phyloP scores from a whole-genome alignment of 1,140 invertebrate genomes.

The Microplitis demolitor region DNA sequence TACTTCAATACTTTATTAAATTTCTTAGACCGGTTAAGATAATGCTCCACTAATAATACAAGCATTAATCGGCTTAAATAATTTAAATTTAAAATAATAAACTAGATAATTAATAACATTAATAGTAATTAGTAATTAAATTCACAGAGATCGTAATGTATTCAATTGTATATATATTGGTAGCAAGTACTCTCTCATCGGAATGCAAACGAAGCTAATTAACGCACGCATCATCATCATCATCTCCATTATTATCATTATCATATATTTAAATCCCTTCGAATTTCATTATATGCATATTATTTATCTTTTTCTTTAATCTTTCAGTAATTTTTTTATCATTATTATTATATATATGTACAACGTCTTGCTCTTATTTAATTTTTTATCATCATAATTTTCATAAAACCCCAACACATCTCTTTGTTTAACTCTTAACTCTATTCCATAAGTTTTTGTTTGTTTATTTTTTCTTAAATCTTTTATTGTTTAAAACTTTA shows the following conservation, averaged over 20 bases:
- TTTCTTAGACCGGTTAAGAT: constrained; percentile 14
- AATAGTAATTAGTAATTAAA: background rate
- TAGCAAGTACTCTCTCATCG: constrained; percentile 38
- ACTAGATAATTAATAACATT: constrained; percentile 13
- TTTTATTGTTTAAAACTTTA: constrained; percentile 2
- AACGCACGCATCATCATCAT: constrained; percentile 34
- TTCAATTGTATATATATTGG: constrained; percentile 1
- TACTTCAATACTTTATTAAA: background rate
- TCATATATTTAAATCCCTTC: constrained; percentile 1
- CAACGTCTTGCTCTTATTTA: constrained; percentile 19
- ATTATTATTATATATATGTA: constrained; percentile 26
- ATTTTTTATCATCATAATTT: constrained; percentile 6
- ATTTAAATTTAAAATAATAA: too few species aligned
- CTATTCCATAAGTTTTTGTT: background rate
- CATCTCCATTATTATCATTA: constrained; percentile 9
- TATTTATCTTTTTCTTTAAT: constrained; percentile 42
- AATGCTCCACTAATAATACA: background rate
- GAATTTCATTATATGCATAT: constrained; percentile 53
- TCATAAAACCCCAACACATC: constrained; percentile 40
- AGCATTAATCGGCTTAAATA: too few species aligned
- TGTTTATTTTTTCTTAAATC: too few species aligned
- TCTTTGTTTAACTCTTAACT: constrained; percentile 27
- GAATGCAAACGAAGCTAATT: constrained; percentile 47
- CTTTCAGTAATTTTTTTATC: constrained; percentile 6
- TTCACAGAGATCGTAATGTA: background rate